Evolutionary conservation across 2,888 invertebrate genomes (phyloP).

Genomic region (Polyommatus iphigenia): DNA sequence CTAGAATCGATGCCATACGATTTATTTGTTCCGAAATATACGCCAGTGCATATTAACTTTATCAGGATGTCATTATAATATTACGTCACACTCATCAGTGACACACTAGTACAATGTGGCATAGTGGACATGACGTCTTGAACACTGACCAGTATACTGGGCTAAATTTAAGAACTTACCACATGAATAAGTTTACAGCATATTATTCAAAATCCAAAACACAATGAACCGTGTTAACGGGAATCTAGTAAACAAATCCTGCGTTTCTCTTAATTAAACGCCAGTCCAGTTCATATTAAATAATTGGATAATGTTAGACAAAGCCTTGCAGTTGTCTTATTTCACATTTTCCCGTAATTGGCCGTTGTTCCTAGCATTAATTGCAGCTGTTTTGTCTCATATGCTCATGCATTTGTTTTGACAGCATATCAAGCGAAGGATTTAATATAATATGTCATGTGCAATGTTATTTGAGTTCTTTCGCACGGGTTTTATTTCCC

Average conservation of each 20-base stretch:
- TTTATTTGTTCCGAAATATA: no score
- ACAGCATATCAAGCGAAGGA: conserved; percentile 21
- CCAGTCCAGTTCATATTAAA: conserved; percentile 51
- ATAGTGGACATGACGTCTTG: no score
- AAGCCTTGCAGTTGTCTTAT: conserved; percentile 39
- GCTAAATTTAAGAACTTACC: no score
- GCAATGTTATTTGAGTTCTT: background rate
- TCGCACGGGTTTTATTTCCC: background rate
- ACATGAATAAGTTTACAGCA: background rate
- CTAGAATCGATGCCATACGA: no score
- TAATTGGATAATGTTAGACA: conserved; percentile 48
- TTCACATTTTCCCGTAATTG: conserved; percentile 28
- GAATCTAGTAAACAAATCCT: background rate
- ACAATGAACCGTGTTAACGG: background rate
- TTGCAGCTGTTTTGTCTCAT: conserved; percentile 22
- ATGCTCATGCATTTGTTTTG: conserved; percentile 2
- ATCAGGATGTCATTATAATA: no score
- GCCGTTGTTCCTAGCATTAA: conserved; percentile 15
- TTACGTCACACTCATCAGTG: no score
- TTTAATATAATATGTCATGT: background rate
- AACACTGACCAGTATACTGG: no score
- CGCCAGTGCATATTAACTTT: no score
- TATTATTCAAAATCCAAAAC: background rate
- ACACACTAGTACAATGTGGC: no score
- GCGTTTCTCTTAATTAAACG: conserved; percentile 52